phyloP scores from a whole-genome alignment of 2,113 vertebrate species.

The Gnathonemus longibarbis region DNA sequence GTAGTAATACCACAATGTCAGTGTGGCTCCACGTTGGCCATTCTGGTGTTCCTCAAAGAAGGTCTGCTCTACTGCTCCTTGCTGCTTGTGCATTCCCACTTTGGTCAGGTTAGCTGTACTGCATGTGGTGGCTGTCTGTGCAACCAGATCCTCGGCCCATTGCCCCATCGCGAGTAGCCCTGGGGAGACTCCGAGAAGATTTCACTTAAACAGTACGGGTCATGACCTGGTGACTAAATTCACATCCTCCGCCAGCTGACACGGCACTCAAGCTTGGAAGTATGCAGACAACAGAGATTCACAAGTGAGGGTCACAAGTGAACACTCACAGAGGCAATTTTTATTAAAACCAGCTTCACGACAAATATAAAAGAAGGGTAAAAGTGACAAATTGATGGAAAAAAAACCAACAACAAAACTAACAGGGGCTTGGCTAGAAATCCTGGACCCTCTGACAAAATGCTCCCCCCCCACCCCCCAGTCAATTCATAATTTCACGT shows the following conservation, averaged over 20 bases:
- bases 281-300: not conserved
- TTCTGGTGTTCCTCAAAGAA: not conserved
- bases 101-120: not conserved
- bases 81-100: not conserved
- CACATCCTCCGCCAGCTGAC: not conserved
- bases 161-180: not conserved
- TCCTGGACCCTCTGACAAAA: not conserved
- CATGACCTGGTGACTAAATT: not conserved
- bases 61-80: not conserved
- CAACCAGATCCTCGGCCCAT: not conserved
- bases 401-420: not conserved
- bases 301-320: not conserved
- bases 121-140: not conserved
- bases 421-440: not conserved
- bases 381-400: not conserved
- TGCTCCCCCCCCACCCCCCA: too few species aligned
- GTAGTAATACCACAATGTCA: not conserved
- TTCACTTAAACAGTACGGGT: not conserved
- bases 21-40: not conserved
- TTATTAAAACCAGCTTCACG: not conserved
- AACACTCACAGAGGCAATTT: not conserved
- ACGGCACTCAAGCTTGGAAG: not conserved
- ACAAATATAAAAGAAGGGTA: not conserved
- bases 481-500: not conserved
- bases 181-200: not conserved